Conservation (phyloP, 2,113 vertebrate species). For the Pygoscelis antarcticus region DNA sequence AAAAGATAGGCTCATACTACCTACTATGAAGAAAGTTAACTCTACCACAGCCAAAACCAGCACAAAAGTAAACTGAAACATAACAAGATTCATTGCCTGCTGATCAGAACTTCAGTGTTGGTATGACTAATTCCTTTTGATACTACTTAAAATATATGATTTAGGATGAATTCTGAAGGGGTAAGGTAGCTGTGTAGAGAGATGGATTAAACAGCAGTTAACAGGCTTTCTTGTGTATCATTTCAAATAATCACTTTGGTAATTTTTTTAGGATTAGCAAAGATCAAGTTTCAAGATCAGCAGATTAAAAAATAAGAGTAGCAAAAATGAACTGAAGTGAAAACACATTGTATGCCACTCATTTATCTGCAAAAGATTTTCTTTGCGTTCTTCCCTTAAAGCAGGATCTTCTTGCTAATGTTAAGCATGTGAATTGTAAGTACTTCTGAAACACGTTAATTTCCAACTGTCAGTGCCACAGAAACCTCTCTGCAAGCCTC, state of each 20-base stretch:
- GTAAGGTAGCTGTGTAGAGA: background rate
- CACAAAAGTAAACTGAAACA: background rate
- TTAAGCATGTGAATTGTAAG: constrained; percentile 15
- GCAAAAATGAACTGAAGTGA: background rate
- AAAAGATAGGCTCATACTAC: no score
- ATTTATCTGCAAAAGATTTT: constrained; percentile 16
- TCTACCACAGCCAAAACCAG: no score
- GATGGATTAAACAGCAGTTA: constrained; percentile 14
- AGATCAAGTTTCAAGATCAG: constrained; percentile 6
- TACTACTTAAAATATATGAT: constrained; percentile 36
- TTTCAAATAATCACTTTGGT: constrained; percentile 20
- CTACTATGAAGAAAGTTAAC: no score
- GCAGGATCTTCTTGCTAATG: background rate
- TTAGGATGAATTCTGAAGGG: constrained; percentile 58
- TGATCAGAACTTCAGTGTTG: constrained; percentile 11
- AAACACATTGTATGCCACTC: background rate
- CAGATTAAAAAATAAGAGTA: background rate
- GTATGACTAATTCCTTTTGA: constrained; percentile 40
- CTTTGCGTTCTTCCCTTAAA: background rate
- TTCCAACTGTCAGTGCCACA: constrained; percentile 34
- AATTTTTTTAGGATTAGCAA: constrained; percentile 2
- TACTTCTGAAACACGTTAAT: constrained; percentile 58
- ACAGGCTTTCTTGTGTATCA: background rate
- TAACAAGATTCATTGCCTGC: background rate
- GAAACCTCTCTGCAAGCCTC: background rate